Evolutionary conservation across 2,113 vertebrate species (phyloP).

Genomic region (Laterallus jamaicensis): DNA sequence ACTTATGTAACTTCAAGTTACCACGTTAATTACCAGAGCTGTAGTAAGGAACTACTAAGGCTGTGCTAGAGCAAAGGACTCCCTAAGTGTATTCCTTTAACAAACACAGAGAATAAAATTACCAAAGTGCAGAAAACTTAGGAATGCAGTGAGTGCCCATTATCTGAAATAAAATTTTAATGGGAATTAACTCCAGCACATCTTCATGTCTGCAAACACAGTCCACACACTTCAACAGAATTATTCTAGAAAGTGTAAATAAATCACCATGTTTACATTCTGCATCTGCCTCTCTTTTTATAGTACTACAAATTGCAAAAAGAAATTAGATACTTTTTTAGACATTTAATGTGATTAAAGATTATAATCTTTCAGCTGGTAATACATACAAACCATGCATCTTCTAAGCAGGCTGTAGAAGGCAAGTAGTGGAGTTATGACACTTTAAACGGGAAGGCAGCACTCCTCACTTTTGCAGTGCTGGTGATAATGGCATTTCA

Average conservation of each 20-base stretch:
- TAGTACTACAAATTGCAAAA: not conserved
- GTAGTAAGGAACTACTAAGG: not conserved
- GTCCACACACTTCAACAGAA: not conserved
- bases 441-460: not conserved
- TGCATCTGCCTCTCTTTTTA: not conserved
- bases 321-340: not conserved
- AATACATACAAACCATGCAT: not conserved
- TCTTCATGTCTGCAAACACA: not conserved
- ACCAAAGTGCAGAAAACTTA: not conserved
- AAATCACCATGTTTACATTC: not conserved
- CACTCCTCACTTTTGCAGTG: not conserved
- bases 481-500: not conserved
- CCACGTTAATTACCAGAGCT: not conserved
- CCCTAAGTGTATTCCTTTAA: not conserved
- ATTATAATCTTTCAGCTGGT: not conserved
- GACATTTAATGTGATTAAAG: not conserved
- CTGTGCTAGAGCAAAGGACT: not conserved
- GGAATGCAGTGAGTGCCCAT: not conserved
- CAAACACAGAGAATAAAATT: not conserved
- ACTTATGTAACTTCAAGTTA: not conserved
- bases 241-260: not conserved
- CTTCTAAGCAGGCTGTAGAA: not conserved
- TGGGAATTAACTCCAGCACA: not conserved
- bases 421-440: not conserved
- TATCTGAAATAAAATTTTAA: not conserved